These are phyloP conservation scores for Herpailurus yagouaroundi DNA, from an alignment of 2,113 vertebrate genomes.

Conservation along the genomic window DNA sequence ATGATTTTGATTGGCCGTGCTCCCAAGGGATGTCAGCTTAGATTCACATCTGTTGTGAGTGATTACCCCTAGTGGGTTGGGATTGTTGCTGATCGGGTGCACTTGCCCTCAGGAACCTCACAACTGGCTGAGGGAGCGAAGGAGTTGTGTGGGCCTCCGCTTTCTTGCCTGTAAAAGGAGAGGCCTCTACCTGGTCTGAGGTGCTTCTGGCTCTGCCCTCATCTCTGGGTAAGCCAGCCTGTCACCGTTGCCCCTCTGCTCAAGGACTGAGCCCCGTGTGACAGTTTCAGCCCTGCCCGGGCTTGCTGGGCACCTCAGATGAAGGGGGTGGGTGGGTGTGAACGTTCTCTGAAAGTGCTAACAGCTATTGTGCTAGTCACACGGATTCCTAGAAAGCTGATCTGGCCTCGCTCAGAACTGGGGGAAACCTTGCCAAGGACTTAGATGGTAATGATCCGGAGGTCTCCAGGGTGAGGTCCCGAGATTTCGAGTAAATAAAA, in stretches of 20 bases:
- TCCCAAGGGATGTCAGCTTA: not conserved
- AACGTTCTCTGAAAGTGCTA: not conserved
- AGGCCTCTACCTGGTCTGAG: not conserved
- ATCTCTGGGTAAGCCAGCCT: fast-evolving
- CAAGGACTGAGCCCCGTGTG: not conserved
- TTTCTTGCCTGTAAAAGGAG: not conserved
- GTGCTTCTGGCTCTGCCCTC: not conserved
- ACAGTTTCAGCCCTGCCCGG: not conserved
- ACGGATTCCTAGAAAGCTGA: conserved; percentile 53
- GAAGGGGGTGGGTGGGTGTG: not conserved
- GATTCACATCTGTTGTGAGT: not conserved
- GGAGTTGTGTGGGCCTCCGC: not conserved
- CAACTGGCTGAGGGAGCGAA: not conserved
- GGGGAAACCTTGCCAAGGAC: not conserved
- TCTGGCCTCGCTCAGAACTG: not conserved
- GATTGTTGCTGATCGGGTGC: not conserved
- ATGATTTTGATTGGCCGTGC: not conserved
- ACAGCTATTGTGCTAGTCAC: not conserved
- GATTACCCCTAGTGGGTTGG: not conserved
- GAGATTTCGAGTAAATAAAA: not conserved
- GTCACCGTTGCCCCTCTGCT: not conserved
- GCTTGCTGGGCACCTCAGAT: not conserved
- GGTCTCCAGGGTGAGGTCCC: not conserved
- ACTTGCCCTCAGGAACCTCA: not conserved
- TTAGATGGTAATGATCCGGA: too few species aligned